Percentiles rank a stretch among this genome's conserved stretches.
phyloP scores from a whole-genome alignment of 2,888 invertebrate species.

The Orgyia antiqua region DNA sequence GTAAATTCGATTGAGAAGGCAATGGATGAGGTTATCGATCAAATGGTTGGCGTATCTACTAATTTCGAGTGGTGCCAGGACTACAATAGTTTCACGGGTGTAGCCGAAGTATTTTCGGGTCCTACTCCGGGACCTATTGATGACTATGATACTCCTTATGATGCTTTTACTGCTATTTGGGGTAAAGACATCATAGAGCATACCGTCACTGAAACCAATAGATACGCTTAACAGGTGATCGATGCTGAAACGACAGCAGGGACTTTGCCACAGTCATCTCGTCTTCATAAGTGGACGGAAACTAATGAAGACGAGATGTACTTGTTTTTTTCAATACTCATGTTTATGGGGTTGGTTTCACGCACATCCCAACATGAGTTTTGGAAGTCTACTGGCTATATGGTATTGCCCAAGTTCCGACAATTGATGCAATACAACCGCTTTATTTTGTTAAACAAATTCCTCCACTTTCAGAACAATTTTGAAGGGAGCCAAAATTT shows the following conservation, averaged over 20 bases:
- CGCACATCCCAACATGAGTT: slow-evolving; percentile 17
- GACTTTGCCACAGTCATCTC: no score
- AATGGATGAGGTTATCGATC: slow-evolving; percentile 20
- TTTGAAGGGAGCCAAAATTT: no score
- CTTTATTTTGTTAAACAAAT: no score
- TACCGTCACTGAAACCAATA: no score
- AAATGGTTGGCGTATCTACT: no score
- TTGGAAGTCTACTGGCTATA: slow-evolving; percentile 3
- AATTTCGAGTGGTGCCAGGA: slow-evolving; percentile 9
- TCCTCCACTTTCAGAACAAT: no score
- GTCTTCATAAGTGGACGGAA: no score
- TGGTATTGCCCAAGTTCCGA: slow-evolving; percentile 14
- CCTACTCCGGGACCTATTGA: slow-evolving; percentile 17
- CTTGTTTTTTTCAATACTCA: slow-evolving; percentile 13
- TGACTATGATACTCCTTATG: slow-evolving; percentile 17
- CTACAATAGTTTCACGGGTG: no score
- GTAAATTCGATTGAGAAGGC: slow-evolving; percentile 9
- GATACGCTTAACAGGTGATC: no score
- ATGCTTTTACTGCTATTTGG: slow-evolving; percentile 19
- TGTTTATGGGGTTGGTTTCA: slow-evolving; percentile 18
- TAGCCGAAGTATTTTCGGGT: slow-evolving; percentile 14
- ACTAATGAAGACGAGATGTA: slow-evolving; percentile 19
- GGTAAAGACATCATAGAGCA: no score
- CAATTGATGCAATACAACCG: no score
- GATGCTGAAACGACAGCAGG: no score